These are phyloP conservation scores for Thamnophis elegans DNA, from an alignment of 2,797 vertebrate genomes.

Conservation along the genomic window DNA sequence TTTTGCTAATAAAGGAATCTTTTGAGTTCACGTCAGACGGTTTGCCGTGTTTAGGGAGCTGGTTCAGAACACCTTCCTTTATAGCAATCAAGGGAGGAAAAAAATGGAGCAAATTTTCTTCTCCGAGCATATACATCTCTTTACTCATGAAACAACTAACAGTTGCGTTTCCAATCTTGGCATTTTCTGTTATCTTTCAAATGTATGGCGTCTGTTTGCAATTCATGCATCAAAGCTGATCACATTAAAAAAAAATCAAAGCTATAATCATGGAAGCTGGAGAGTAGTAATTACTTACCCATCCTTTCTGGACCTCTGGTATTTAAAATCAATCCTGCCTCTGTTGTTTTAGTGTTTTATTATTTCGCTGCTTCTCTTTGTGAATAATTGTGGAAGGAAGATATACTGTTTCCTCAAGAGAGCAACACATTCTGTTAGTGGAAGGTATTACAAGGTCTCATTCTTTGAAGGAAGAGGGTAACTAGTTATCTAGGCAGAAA, in stretches of 20 bases:
- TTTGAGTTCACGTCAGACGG: too few relatives aligned
- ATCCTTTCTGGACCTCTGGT: conserved; percentile 49
- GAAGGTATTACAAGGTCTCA: background rate
- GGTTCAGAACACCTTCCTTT: conserved; percentile 23
- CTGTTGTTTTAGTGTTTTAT: background rate
- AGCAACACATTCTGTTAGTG: background rate
- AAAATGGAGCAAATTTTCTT: conserved; percentile 40
- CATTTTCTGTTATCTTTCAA: conserved; percentile 63
- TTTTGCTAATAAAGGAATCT: too few relatives aligned
- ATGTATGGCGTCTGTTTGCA: conserved; percentile 62
- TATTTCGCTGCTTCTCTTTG: background rate
- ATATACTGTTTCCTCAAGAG: background rate
- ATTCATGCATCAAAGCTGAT: conserved; percentile 60
- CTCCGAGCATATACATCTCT: conserved; percentile 46
- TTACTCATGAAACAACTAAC: conserved; percentile 6
- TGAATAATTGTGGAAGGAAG: background rate
- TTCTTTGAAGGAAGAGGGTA: background rate
- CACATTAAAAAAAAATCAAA: conserved; percentile 46
- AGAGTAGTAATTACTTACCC: conserved; percentile 44
- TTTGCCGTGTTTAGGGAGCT: too few relatives aligned
- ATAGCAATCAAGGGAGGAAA: conserved; percentile 61
- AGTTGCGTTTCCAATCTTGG: conserved; percentile 40
- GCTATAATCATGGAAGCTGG: conserved; percentile 38
- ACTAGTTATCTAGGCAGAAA: background rate
- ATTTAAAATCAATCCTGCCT: conserved; percentile 13